Conservation (phyloP, 2,113 vertebrate genomes). For the Erinaceus europaeus region DNA sequence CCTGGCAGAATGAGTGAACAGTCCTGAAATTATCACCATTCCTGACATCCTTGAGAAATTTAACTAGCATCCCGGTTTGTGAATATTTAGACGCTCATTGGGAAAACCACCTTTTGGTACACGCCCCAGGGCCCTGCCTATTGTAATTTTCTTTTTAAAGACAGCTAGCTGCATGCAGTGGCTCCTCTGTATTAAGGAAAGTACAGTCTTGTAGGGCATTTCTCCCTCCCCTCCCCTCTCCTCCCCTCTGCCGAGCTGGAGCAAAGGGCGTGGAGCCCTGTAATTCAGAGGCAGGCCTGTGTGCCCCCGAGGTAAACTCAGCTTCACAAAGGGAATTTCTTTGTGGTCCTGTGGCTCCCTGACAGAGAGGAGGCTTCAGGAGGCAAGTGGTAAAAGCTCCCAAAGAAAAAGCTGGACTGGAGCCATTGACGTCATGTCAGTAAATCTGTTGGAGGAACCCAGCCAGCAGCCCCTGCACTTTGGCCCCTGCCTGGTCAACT, state of each 20-base stretch:
- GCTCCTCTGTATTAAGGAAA: conserved; percentile 78
- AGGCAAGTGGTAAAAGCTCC: conserved; percentile 90
- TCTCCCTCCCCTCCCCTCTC: conserved; percentile 6
- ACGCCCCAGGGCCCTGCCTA: accelerated
- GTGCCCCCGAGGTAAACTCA: conserved; percentile 90
- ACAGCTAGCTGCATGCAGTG: conserved; percentile 75
- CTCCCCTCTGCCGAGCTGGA: conserved; percentile 53
- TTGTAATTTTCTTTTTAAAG: not conserved
- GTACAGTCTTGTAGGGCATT: conserved; percentile 75
- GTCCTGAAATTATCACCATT: conserved; percentile 38
- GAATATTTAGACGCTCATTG: conserved; percentile 71
- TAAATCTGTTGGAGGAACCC: conserved; percentile 92
- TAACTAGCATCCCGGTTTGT: conserved; percentile 66
- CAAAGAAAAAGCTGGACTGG: conserved; percentile 90
- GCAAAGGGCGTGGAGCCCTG: conserved; percentile 72
- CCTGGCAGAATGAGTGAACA: not conserved
- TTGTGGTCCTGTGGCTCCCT: conserved; percentile 87
- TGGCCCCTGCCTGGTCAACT: conserved; percentile 87
- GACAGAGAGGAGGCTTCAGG: conserved; percentile 87
- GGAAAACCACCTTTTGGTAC: conserved; percentile 12
- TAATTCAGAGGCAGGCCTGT: conserved; percentile 80
- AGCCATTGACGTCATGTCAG: conserved; percentile 95
- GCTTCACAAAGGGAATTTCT: conserved; percentile 92
- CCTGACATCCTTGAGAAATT: conserved; percentile 66
- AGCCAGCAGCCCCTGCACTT: conserved; percentile 90